phyloP scores from a whole-genome alignment of 2,113 vertebrate species.

The Saguinus midas region DNA sequence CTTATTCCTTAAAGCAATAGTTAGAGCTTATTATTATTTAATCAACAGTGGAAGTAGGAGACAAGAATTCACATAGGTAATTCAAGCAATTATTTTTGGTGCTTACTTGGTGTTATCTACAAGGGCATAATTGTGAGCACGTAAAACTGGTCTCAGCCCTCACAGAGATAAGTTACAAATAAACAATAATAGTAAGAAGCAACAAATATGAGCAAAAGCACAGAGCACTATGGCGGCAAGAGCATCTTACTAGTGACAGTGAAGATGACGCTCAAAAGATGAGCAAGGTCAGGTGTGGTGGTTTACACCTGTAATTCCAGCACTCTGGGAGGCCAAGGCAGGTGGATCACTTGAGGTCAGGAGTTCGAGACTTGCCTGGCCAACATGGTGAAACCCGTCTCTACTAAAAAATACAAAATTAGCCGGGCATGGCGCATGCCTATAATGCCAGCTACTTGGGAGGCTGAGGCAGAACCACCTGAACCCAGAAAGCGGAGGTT shows the following conservation, averaged over 20 bases:
- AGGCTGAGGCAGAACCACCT: too few species aligned
- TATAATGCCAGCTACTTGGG: too few species aligned
- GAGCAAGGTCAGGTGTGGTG: not conserved
- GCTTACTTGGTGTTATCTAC: not conserved
- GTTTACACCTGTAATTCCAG: too few species aligned
- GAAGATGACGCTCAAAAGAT: not conserved
- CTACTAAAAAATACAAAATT: too few species aligned
- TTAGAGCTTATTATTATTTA: constrained; percentile 5
- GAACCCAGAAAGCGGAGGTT: too few species aligned
- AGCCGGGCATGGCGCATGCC: too few species aligned
- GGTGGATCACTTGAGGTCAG: too few species aligned
- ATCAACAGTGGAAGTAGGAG: not conserved
- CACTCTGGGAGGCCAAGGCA: too few species aligned
- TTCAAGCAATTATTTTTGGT: not conserved
- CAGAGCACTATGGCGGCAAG: not conserved
- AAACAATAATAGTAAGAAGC: not conserved
- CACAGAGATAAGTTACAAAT: not conserved
- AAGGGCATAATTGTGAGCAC: not conserved
- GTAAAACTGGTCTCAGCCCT: not conserved
- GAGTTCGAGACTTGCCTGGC: too few species aligned
- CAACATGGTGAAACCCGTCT: too few species aligned
- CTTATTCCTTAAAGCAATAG: not conserved
- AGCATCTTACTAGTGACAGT: too few species aligned
- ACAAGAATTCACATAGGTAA: not conserved
- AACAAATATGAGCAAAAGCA: not conserved